Conservation (phyloP, 1,140 invertebrate genomes). For the Hypsibius dujardini region DNA sequence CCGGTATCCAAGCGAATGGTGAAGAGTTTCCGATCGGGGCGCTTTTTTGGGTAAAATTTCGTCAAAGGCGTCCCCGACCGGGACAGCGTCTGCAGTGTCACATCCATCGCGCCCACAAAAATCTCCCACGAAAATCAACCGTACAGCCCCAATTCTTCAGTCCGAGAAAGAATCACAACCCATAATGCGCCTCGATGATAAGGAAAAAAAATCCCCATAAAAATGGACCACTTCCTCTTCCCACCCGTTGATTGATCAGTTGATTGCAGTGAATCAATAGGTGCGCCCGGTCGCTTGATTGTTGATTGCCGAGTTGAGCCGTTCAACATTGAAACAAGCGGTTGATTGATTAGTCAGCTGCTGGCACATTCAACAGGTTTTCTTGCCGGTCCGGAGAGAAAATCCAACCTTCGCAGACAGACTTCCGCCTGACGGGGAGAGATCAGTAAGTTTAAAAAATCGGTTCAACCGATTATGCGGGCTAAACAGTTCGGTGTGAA, state of each 20-base stretch:
- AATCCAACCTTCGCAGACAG: too few relatives aligned
- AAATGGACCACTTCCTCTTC: not conserved
- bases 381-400: too few relatives aligned
- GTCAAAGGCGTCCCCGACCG: slow-evolving; percentile 54
- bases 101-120: not conserved
- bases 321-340: too few relatives aligned
- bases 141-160: not conserved
- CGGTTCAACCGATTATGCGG: too few relatives aligned
- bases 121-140: not conserved
- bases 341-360: too few relatives aligned
- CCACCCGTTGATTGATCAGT: too few relatives aligned
- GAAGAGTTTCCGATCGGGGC: slow-evolving; percentile 60
- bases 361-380: too few relatives aligned
- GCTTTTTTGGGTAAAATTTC: slow-evolving; percentile 62
- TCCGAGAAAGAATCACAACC: not conserved
- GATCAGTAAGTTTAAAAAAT: too few relatives aligned
- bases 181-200: not conserved
- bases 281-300: not conserved
- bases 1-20: slow-evolving; percentile 67
- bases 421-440: too few relatives aligned
- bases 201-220: not conserved
- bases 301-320: not conserved
- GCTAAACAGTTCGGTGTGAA: too few relatives aligned
- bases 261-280: too few relatives aligned
- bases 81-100: not conserved